Base-by-base conservation (phyloP, 2,888 invertebrate genomes). In the Phengaris alcon region DNA sequence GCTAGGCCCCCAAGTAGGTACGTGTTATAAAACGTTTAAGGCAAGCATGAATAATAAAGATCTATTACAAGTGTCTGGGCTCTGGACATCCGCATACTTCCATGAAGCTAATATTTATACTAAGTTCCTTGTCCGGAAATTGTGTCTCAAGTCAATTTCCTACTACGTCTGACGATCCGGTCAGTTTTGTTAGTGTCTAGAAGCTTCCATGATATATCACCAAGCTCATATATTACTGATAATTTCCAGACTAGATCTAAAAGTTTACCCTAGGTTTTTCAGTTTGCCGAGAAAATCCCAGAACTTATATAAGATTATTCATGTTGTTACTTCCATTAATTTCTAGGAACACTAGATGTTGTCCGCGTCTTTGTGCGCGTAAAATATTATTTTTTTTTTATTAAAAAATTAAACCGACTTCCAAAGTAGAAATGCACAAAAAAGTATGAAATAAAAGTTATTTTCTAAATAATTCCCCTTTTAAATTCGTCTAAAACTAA, bases 81-180 rank as follows among this genome's bases (percentile, higher is more conserved):
- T 8, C 52, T 10, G 4, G 10, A 44, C 12, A 51, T 70, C 15
- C 15, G 51, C 22, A 15, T 15, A 51, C 10, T 22, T 51, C 51
- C 48, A 15, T 22, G 22, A 8, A 51, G 70, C 51, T 70, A 70
- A 70, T 51, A 51, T 48, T 70, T 70, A 70, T 22, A 10, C 48
- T 44, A 12, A 70, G 22, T 70, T 70, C 15, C 22, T 48, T 22
- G 70, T 22, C 51, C 70, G 70, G 70, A 70, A 70, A 70, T 70
- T 70, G 70, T 15, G 48, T 51, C 48, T 70, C 70, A 48, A 69
- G 70, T 70, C 70, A 70, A 70, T 70, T 70, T 70, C 70, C 48
- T 15, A 51, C 48, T 51, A 70, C 51, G 69, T 51, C 70, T 70
- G 51, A 15, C 10, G 70, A 22, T 70, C 70, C 70, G 70, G 70